phyloP scores from a whole-genome alignment of 1,140 invertebrate species.

The Phenacoccus solenopsis region DNA sequence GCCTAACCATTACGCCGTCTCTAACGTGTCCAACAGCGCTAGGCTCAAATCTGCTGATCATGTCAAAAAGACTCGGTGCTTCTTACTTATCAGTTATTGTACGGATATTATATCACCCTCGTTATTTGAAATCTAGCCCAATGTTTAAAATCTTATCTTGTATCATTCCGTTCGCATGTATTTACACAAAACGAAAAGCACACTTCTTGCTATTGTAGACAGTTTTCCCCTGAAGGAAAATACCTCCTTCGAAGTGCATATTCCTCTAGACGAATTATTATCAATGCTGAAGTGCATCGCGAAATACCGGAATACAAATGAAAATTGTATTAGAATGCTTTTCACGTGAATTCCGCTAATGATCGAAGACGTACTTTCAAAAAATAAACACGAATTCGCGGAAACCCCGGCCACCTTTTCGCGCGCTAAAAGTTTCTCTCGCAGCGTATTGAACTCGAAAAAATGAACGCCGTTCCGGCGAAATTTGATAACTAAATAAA shows the following conservation, averaged over 20 bases:
- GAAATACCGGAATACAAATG: neutral
- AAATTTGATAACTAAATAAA: neutral
- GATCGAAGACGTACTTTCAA: neutral
- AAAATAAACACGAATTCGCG: conserved; percentile 1
- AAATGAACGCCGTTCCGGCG: neutral
- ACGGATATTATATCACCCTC: too few relatives aligned
- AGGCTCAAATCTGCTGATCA: too few relatives aligned
- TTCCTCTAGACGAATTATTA: neutral
- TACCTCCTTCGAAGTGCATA: neutral
- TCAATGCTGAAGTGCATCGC: neutral
- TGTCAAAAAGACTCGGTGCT: too few relatives aligned
- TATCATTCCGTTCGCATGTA: too few relatives aligned
- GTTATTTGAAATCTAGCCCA: too few relatives aligned
- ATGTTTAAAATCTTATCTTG: too few relatives aligned
- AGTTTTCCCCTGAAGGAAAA: too few relatives aligned
- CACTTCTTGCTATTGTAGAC: too few relatives aligned
- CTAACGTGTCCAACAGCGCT: too few relatives aligned
- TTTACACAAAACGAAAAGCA: too few relatives aligned
- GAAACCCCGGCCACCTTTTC: neutral
- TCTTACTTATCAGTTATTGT: too few relatives aligned
- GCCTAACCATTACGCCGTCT: too few relatives aligned
- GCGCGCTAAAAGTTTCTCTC: neutral
- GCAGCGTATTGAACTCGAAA: neutral
- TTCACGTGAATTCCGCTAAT: neutral
- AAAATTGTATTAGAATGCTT: neutral